Evolutionary conservation across 2,888 invertebrate genomes (phyloP), one percentile per base, ranked within the genome.

Genomic region (Melieria picta): DNA sequence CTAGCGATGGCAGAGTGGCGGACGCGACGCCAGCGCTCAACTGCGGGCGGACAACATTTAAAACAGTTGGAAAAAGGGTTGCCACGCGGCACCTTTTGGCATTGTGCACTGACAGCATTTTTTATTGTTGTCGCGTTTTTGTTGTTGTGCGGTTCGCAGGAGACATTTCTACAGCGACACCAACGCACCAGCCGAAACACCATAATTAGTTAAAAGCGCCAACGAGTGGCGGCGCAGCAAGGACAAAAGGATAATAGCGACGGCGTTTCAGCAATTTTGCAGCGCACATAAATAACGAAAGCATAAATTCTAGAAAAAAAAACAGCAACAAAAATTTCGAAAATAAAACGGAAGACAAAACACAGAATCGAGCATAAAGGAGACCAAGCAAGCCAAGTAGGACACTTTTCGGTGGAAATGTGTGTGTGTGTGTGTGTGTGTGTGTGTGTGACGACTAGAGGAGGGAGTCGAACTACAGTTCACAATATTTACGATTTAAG

Each of bases 191-290:
- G 74, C 75, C 67, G 74, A 76, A 77, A 76, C 75, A 77, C 74
- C 68, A 72, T 73, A 78, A 78, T 78, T 78, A 77, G 77, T 74
- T 77, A 68, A 74, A 73, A 73, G 60, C 56, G 30, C 48, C 60
- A 58, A 30, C 13, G 45, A 55, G 68, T 52, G 46, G 65, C 45
- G 43, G 48, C 11, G 10, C 13, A n/a, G 13, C 52, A 1, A n/a
- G 52, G 9, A 7, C 52, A 52, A 52, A 52, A 52, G 7, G n/a
- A 52, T 52, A 52, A 52, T 13, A 9, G 11, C 13, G 11, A 11
- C 6, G n/a, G 11, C 52, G 11, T 13, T 13, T 52, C 10, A 52
- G n/a, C 6, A n/a, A n/a, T 52, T 52, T 52, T 13, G 52, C 10
- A 7, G 52, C 13, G 52, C 50, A 72, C 72, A 73, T 73, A 71